Evolutionary conservation across 2,888 invertebrate genomes (phyloP).

Genomic region (Rhaphigaster nebulosa): DNA sequence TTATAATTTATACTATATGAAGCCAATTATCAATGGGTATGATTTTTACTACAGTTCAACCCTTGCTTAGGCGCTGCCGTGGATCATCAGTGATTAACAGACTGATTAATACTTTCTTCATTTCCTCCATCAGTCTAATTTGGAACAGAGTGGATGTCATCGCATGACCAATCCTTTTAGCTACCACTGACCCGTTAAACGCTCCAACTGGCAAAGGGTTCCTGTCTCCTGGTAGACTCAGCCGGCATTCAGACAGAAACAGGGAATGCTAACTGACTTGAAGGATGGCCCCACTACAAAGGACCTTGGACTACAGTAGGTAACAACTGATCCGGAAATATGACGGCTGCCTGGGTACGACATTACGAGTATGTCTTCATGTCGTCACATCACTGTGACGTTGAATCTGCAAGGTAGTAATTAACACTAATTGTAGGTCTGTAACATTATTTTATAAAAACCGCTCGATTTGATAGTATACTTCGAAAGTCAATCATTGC

Average conservation of each 20-base stretch:
- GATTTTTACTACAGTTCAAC: too few relatives aligned
- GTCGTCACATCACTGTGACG: neutral
- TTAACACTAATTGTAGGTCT: too few relatives aligned
- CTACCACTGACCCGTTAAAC: neutral
- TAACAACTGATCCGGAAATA: neutral
- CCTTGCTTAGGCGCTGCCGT: too few relatives aligned
- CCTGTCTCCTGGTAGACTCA: neutral
- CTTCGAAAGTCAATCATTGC: too few relatives aligned
- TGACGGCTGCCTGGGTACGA: neutral
- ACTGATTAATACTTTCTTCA: neutral
- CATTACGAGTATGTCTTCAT: neutral
- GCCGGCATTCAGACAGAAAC: neutral
- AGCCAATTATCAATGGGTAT: too few relatives aligned
- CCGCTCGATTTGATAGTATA: too few relatives aligned
- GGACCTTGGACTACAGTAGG: neutral
- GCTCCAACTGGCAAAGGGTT: neutral
- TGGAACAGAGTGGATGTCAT: neutral
- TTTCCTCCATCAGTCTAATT: neutral
- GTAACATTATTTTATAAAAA: too few relatives aligned
- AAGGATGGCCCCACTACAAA: neutral
- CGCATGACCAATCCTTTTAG: neutral
- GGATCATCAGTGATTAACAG: too few relatives aligned
- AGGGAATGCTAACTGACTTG: constrained; percentile 5
- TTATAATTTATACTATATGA: too few relatives aligned
- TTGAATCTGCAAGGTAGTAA: too few relatives aligned